These are phyloP conservation scores for Drosophila lacteicornis DNA, from an alignment of 1,140 invertebrate genomes.

Conservation along the genomic window DNA sequence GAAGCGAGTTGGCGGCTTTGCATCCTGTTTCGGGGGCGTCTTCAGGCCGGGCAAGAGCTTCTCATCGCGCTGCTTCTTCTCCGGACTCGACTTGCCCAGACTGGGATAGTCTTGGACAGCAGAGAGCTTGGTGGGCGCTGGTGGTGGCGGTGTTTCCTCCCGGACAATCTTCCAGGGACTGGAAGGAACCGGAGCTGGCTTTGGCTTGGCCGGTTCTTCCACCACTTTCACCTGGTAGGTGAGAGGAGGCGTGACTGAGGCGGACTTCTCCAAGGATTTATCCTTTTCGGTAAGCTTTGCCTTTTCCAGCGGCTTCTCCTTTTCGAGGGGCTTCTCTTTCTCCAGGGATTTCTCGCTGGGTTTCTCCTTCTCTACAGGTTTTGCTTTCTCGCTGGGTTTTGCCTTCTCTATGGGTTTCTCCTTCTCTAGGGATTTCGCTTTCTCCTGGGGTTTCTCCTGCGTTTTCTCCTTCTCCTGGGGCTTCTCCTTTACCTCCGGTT, in stretches of 20 bases:
- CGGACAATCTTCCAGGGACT: slow-evolving; percentile 35
- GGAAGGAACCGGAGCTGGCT: background rate
- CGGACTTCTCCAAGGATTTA: slow-evolving; percentile 4
- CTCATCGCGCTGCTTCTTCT: slow-evolving; percentile 37
- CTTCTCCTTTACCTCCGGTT: background rate
- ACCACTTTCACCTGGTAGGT: slow-evolving; percentile 22
- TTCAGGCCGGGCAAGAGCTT: slow-evolving; percentile 22
- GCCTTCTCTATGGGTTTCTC: slow-evolving; percentile 9
- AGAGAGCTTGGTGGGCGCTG: slow-evolving; percentile 21
- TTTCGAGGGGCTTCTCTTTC: slow-evolving; percentile 9
- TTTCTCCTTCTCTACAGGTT: slow-evolving; percentile 12
- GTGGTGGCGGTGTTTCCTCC: slow-evolving; percentile 7
- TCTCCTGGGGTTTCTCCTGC: background rate
- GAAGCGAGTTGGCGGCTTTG: slow-evolving; percentile 24
- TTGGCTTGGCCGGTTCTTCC: slow-evolving; percentile 1
- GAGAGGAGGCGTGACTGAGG: background rate
- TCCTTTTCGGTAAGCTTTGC: background rate
- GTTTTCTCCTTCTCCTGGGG: background rate
- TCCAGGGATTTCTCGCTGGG: slow-evolving; percentile 5
- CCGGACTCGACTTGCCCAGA: slow-evolving; percentile 26
- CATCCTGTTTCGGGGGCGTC: slow-evolving; percentile 20
- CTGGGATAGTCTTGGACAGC: slow-evolving; percentile 34
- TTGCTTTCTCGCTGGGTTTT: slow-evolving; percentile 4
- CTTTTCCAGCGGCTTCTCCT: slow-evolving; percentile 13
- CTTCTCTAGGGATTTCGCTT: background rate